These are phyloP conservation scores for Carassius carassius DNA, from an alignment of 2,113 vertebrate genomes.

Conservation along the genomic window DNA sequence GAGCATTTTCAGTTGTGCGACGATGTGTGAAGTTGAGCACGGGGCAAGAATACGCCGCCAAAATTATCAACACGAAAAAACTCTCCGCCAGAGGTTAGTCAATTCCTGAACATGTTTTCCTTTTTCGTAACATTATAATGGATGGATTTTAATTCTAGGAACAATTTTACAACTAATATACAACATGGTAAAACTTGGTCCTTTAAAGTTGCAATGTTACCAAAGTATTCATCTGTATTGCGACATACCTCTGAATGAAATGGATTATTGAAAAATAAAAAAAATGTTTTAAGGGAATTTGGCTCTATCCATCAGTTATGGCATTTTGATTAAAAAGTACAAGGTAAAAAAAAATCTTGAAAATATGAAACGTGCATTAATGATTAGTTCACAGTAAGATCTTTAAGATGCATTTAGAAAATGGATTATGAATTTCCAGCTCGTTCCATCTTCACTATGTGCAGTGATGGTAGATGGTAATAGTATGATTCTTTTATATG, in stretches of 20 bases:
- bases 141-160: neutral
- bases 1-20: constrained; percentile 95
- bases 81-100: constrained; percentile 91
- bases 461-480: neutral
- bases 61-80: constrained; percentile 99
- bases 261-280: neutral
- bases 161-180: neutral
- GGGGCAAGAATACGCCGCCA: constrained; percentile 93
- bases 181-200: neutral
- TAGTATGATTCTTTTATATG: neutral
- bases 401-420: neutral
- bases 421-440: neutral
- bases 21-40: constrained; percentile 94
- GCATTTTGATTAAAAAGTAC: neutral
- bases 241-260: neutral
- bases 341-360: too few species aligned
- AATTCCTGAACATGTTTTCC: neutral
- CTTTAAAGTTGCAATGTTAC: neutral
- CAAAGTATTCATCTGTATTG: neutral
- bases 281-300: neutral
- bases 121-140: neutral
- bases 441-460: neutral
- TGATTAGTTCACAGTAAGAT: neutral
- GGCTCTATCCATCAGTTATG: neutral
- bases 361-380: neutral